A percentile compares a stretch with the other conserved stretches of the same genome.
phyloP scores from a whole-genome alignment of 2,888 invertebrate species.

The Plebejus anna region DNA sequence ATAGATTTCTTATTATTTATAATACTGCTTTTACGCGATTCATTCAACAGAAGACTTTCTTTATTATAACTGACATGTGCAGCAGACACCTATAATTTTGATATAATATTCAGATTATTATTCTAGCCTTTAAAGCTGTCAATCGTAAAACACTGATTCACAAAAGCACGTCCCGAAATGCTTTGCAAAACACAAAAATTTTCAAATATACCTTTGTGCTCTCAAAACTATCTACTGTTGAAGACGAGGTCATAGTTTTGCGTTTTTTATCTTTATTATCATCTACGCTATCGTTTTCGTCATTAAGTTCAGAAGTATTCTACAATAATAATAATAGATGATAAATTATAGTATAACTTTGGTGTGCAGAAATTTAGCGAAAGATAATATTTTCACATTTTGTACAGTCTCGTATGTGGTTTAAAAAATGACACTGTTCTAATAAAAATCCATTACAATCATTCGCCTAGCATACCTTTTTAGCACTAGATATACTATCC shows the following conservation, averaged over 20 bases:
- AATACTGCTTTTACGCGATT: not conserved
- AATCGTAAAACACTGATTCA: not conserved
- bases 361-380: not conserved
- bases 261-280: not conserved
- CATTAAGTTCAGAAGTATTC: not conserved
- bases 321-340: not conserved
- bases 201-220: not conserved
- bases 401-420: not conserved
- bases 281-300: not conserved
- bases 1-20: not conserved
- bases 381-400: not conserved
- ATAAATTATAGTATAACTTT: not conserved
- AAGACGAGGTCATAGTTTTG: not conserved
- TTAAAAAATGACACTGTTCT: constrained; percentile 34
- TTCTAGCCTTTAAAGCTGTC: not conserved
- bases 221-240: not conserved
- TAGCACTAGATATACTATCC: constrained; percentile 63
- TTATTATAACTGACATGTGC: not conserved
- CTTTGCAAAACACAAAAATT: not conserved
- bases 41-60: not conserved
- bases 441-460: constrained; percentile 11
- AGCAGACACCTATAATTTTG: constrained; percentile 2
- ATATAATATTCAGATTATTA: not conserved
- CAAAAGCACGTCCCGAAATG: not conserved
- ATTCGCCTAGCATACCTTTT: constrained; percentile 52